Evolutionary conservation across 2,113 vertebrate genomes (phyloP), one percentile per base, ranked within the genome.

Genomic region (Lycaon pictus): DNA sequence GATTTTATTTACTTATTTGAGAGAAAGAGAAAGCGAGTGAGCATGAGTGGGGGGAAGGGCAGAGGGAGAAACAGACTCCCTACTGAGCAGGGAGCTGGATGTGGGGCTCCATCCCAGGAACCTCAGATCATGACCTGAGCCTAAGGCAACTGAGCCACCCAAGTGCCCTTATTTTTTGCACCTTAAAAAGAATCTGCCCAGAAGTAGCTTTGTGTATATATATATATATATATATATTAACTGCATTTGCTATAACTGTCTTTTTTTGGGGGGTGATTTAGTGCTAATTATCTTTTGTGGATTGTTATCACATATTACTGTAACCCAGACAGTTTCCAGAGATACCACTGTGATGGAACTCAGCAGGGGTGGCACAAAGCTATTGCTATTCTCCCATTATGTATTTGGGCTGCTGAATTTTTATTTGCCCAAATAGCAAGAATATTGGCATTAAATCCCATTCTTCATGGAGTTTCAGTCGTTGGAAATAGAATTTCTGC

Each of bases 131-230:
- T 43, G 43, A 43, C 43, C 43, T 43, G 37, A 43, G 37, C 37
- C 37, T 43, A 43, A 43, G 37, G 37, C 37, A 43, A 43, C 37
- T 43, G 37, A 43, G 37, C 37, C 37, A 43, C 37, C 37, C 37
- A 43, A 43, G 37, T 43, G 37, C 37, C 37, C 37, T 43, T 32
- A 32, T 32, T 85, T 85, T 96, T 71, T 35, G n/a, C 10, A 5
- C 71, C 48, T 96, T 96, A 97, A 96, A 96, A 20, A 10, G 93
- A 95, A 93, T 69, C 82, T 97, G 65, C 2, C 91, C 63, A 96
- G 84, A 88, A 91, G 29, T 63, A 91, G 84, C 67, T 65, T 92
- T 98, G 3, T 65, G 27, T 65, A 91, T 88, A 29, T 74, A 88
- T 9, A 5, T 37, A 37, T 37, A 37, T 37, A 37, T 37, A 37